Base-by-base conservation (phyloP, 2,888 invertebrate species). In the Andricus quercusramuli region DNA sequence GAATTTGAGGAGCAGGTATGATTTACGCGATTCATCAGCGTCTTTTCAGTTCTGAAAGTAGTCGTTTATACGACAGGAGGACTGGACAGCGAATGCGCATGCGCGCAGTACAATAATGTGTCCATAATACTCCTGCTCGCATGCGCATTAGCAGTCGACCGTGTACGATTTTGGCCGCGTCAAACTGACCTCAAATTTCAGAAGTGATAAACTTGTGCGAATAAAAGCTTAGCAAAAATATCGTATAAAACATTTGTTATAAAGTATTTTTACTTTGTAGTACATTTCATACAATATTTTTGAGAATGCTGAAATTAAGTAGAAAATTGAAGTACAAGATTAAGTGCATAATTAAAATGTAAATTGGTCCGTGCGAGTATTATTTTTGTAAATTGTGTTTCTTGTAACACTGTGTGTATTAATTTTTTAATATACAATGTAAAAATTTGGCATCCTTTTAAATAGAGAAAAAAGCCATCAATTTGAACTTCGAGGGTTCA, bases 291-390 rank as follows among this genome's bases (percentile, higher is more conserved):
- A 5, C 29, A 25, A 29, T 64, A 29, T 29, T 29, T 15, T 64
- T 29, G 15, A 64, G 29, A 17, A 64, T 29, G 17, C 15, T 64
- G 22, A 29, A 64, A 64, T 64, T 6, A 64, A 29, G 6, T 64
- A 64, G 15, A 64, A 29, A 64, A 29, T 64, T 29, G 22, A 29
- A 64, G 15, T 29, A 64, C 15, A 29, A 64, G 17, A 64, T 29
- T 64, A 29, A 17, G 64, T 64, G 37, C 67, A 37, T 41, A 41
- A 67, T n/a, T 13, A 22, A 67, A 67, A 29, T 64, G 15, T 37
- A 67, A 67, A 41, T 67, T 67, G 67, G 67, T 67, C 67, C 67
- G 67, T 67, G 37, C 67, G 67, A 67, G 67, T 67, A 22, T 67
- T 41, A 22, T 41, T 41, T 66, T 37, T 37, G 15, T 67, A 41